Evolutionary conservation across 35 echinoderm and acorn worm species (phyloP), one percentile per base, ranked within the genome.

Genomic region (Acanthaster planci): DNA sequence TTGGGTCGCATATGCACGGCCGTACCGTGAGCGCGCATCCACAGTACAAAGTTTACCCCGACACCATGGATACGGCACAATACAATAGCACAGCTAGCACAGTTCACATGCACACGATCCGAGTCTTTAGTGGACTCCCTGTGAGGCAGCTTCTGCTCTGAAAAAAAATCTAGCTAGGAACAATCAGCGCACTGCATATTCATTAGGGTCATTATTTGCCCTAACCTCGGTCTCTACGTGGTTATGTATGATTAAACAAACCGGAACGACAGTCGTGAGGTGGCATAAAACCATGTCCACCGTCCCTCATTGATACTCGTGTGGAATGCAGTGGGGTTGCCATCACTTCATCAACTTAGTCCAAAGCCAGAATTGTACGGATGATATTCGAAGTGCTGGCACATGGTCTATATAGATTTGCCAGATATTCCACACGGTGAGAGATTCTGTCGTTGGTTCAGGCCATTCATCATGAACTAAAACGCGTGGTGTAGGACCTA

Each of bases 141-240:
- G 0, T 72, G 29, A 19, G 16, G 64, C 30, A 34, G 14, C 14
- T 47, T 4, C 42, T 12, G 12, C 4, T 10, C 64, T 21, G 64
- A 72, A 72, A 72, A 72, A 2, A 34, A 12, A 31, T 29, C 64
- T 6, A 47, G 12, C 42, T 47, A 47, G 42, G 42, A 47, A 47
- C 42, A 47, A 47, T 47, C 64, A 72, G 0, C 18, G 64, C 14
- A 72, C 18, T 72, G 64, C 64, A 72, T 72, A 72, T 72, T 72
- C 64, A 72, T 14, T 72, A 29, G 64, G 64, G 64, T 72, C 64
- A 72, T 31, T 72, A 72, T 21, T 72, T 72, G 30, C 26, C 64
- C 29, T 72, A 72, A 72, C 64, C 64, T 29, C 64, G 64, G 64
- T 72, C 64, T 72, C 64, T 72, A 72, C 34, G 64, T 72, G 34